Conservation (phyloP, 2,888 invertebrate species). For the Antheraea yamamai region DNA sequence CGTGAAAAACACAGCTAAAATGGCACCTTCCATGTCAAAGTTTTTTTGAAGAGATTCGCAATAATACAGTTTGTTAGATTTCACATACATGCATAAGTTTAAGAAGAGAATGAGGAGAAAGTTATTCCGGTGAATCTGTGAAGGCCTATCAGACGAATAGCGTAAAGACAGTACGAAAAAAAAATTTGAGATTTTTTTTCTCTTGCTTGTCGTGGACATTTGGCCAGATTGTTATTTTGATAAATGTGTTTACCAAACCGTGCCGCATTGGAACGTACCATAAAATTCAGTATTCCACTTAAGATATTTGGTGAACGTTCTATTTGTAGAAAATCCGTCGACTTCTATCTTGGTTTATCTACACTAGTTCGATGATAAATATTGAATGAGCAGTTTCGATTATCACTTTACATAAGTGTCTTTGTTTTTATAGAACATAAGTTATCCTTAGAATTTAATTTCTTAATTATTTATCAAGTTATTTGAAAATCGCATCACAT, state of each 20-base stretch:
- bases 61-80: neutral
- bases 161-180: too few species aligned
- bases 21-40: too few species aligned
- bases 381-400: conserved; percentile 16
- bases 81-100: neutral
- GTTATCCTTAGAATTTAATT: neutral
- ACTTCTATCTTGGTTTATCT: conserved; percentile 14
- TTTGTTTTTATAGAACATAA: neutral
- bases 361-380: conserved; percentile 7
- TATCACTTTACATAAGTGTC: neutral
- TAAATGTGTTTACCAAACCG: conserved; percentile 56
- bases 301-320: conserved; percentile 37
- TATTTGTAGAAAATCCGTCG: conserved; percentile 28
- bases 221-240: conserved; percentile 49
- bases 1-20: too few species aligned
- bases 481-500: neutral
- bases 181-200: neutral
- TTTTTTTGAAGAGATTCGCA: too few species aligned
- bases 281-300: conserved; percentile 40
- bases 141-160: too few species aligned
- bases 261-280: conserved; percentile 31
- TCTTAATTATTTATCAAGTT: neutral
- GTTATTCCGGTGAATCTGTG: too few species aligned
- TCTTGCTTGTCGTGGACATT: conserved; percentile 19
- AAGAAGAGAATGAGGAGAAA: neutral